Base-by-base conservation (phyloP, 2,113 vertebrate species). In the Saguinus midas region DNA sequence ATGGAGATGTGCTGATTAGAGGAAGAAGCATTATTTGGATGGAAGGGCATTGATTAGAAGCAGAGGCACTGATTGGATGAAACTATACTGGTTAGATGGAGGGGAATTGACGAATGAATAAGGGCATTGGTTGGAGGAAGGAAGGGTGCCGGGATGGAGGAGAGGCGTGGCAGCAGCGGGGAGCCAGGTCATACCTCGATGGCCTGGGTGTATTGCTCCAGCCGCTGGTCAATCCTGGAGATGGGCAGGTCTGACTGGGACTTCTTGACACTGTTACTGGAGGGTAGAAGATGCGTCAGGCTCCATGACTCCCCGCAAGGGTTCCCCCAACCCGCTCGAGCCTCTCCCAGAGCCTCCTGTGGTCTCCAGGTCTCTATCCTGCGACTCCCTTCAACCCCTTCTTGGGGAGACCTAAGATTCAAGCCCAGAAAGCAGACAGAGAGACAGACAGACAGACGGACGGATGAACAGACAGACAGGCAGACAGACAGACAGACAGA, bases 161-260 rank as follows among this genome's bases (percentile, higher is more conserved):
- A 14, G 8, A 29, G 17, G 5, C 2, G 27, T 35, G 61, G 9
- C 20, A 3, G 72, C 58, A 29, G 4, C 6, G 21, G 57, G 1
- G 11, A n/a, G 27, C 8, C 29, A 1, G 23, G 0, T 0, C 20
- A 0, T 55, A 99, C 99, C 99, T 99, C 99, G 8, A 99, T 98
- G 61, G 99, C 99, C 90, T 99, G 99, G 0, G 99, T 98, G 94
- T 99, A 99, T 98, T 99, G 99, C 95, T 99, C 99, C 98, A 99
- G 97, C 64, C 98, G 99, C 97, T 99, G 99, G 12, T 99, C 99
- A 0, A 99, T 99, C 98, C 98, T 99, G 7, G 99, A 99, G 91
- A 99, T 98, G 6, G 98, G 98, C 13, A 99, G 92, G 6, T 99
- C 98, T 0, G 99, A 96, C 72, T 98, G 98, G 1, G 98, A 98